These are phyloP conservation scores for Malaclemys terrapin DNA, from an alignment of 2,113 vertebrate species.

Conservation along the genomic window DNA sequence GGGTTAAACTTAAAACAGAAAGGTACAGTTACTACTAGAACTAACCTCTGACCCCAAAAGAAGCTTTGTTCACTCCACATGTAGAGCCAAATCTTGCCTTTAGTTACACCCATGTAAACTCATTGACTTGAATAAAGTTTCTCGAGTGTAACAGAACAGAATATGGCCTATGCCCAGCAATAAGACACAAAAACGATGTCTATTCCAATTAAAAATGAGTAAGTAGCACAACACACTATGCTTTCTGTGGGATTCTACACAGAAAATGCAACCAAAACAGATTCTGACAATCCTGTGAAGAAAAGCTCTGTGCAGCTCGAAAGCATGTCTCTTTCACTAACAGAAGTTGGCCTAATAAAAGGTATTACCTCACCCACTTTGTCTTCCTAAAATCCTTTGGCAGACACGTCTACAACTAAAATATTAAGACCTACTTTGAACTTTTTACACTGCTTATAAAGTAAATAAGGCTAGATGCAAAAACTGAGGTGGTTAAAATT, in stretches of 20 bases:
- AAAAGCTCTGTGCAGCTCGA: not conserved
- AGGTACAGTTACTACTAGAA: not conserved
- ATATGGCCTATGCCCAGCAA: not conserved
- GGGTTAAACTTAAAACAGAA: not conserved
- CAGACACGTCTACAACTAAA: conserved; percentile 3
- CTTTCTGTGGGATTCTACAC: not conserved
- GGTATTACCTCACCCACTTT: not conserved
- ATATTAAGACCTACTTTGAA: conserved; percentile 32
- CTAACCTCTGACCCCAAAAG: not conserved
- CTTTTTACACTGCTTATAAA: conserved; percentile 43
- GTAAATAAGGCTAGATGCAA: conserved; percentile 34
- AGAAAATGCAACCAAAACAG: not conserved
- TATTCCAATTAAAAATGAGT: not conserved
- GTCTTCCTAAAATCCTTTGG: not conserved
- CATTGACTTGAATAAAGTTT: not conserved
- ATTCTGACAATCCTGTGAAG: conserved; percentile 5
- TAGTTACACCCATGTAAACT: not conserved
- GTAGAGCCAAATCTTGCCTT: not conserved
- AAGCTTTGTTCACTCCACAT: not conserved
- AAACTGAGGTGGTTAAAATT: conserved; percentile 38
- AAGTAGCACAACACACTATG: not conserved
- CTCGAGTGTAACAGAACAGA: not conserved
- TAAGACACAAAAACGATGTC: not conserved
- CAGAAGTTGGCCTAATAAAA: not conserved
- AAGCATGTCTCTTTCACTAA: not conserved